A percentile compares a stretch with the other conserved stretches of the same genome.
Conservation (phyloP, 2,797 vertebrate species). For the Rhinatrema bivittatum region DNA sequence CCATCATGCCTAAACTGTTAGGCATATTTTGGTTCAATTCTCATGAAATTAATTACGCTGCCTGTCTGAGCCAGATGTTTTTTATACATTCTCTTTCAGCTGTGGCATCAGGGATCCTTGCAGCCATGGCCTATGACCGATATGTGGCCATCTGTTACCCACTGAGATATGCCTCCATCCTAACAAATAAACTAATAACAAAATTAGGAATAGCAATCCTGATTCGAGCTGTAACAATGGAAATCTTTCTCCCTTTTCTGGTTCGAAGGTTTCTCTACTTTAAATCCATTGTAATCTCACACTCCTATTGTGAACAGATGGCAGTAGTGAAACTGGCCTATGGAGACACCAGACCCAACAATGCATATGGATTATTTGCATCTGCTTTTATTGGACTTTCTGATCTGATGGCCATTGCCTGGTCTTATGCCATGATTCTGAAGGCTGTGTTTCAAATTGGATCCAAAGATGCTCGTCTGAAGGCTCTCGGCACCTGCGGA, state of each 20-base stretch:
- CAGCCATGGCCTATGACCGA: conserved; percentile 56
- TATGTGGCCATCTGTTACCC: conserved; percentile 38
- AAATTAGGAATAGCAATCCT: conserved; percentile 28
- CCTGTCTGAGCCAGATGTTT: conserved; percentile 59
- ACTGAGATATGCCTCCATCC: conserved; percentile 10
- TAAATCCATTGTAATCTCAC: background rate
- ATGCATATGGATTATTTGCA: conserved; percentile 2
- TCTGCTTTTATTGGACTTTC: conserved; percentile 1
- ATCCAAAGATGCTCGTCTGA: background rate
- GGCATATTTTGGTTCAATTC: conserved; percentile 20
- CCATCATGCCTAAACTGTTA: conserved; percentile 51
- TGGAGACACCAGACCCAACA: background rate
- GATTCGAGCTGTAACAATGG: conserved; percentile 11
- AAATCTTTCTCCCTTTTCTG: conserved; percentile 32
- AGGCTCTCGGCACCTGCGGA: background rate
- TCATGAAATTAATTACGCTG: background rate
- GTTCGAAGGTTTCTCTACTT: conserved; percentile 31
- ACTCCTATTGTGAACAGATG: conserved; percentile 19
- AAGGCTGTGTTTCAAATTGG: background rate
- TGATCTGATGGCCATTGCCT: background rate
- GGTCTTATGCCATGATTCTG: background rate
- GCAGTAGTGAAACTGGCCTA: conserved; percentile 21
- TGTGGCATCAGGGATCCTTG: conserved; percentile 27
- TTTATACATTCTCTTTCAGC: conserved; percentile 41
- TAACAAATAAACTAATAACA: conserved; percentile 5